Percentiles rank a stretch among this genome's conserved stretches.
These are phyloP conservation scores for Leuciscus waleckii DNA, from an alignment of 2,797 vertebrate genomes.

Conservation along the genomic window DNA sequence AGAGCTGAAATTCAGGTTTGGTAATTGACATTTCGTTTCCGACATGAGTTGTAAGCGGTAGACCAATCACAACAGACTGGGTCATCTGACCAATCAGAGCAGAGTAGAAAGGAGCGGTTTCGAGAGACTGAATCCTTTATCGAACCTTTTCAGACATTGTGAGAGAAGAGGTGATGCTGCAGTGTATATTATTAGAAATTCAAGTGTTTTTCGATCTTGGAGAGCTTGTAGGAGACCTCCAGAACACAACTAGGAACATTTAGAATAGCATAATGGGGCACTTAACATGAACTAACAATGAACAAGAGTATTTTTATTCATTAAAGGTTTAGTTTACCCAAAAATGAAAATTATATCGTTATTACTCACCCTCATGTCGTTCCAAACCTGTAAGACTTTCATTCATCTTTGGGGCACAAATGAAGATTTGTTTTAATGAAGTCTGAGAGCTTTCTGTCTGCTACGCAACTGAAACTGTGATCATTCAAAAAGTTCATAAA, in stretches of 20 bases:
- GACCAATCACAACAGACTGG: neutral
- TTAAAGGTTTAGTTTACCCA: neutral
- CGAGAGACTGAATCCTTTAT: too few relatives aligned
- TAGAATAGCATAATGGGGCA: neutral
- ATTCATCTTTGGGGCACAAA: too few relatives aligned
- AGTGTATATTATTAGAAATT: too few relatives aligned
- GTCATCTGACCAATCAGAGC: neutral
- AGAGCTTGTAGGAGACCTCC: neutral
- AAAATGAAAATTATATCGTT: too few relatives aligned
- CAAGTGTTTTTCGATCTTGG: neutral
- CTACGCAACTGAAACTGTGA: too few relatives aligned
- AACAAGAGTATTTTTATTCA: neutral
- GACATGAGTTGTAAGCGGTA: neutral
- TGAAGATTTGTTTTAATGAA: too few relatives aligned
- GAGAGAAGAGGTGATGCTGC: too few relatives aligned
- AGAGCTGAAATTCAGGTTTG: neutral
- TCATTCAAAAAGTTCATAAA: too few relatives aligned
- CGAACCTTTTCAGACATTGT: too few relatives aligned
- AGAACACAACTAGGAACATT: neutral
- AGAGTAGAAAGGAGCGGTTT: neutral
- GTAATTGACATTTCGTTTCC: neutral
- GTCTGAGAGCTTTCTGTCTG: too few relatives aligned
- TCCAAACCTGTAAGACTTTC: too few relatives aligned
- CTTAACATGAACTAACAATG: neutral
- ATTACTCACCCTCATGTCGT: too few relatives aligned